phyloP scores from a whole-genome alignment of 1,140 invertebrate genomes.

The Nomia melanderi region DNA sequence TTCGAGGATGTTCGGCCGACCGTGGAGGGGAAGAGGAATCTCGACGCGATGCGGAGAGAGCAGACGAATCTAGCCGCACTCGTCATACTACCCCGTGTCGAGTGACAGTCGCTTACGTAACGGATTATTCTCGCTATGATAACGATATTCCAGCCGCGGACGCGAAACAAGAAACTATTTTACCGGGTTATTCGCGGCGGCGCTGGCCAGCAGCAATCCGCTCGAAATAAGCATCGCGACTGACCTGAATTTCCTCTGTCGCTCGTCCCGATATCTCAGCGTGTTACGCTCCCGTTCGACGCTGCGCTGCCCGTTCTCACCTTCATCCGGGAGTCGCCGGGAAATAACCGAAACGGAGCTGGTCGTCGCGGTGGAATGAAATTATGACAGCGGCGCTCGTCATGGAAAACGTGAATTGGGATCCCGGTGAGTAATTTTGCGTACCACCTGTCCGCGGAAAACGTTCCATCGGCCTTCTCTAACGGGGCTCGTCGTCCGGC shows the following conservation, averaged over 20 bases:
- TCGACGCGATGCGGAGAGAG: slow-evolving; percentile 40
- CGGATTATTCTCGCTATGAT: slow-evolving; percentile 74
- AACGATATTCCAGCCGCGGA: slow-evolving; percentile 65
- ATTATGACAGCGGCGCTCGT: slow-evolving; percentile 83
- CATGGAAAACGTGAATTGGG: slow-evolving; percentile 85
- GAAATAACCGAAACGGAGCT: slow-evolving; percentile 9
- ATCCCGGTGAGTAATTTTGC: slow-evolving; percentile 82
- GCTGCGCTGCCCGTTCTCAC: slow-evolving; percentile 5
- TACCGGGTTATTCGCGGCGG: slow-evolving; percentile 58
- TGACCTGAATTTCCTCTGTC: slow-evolving; percentile 72
- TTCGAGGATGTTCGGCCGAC: background rate
- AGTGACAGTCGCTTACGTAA: slow-evolving; percentile 77
- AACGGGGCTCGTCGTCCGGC: background rate
- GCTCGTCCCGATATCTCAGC: slow-evolving; percentile 50
- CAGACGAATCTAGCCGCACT: slow-evolving; percentile 43
- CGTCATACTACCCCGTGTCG: slow-evolving; percentile 69
- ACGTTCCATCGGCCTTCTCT: background rate
- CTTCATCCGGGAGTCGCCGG: background rate
- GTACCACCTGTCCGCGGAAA: too few relatives aligned
- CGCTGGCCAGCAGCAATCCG: slow-evolving; percentile 51
- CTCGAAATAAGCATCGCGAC: slow-evolving; percentile 68
- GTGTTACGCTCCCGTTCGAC: slow-evolving; percentile 12
- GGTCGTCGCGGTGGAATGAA: slow-evolving; percentile 39
- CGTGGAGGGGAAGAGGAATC: slow-evolving; percentile 3
- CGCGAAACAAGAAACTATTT: slow-evolving; percentile 58